Base-by-base conservation (phyloP, 2,113 vertebrate species). In the Cichladusa arquata region DNA sequence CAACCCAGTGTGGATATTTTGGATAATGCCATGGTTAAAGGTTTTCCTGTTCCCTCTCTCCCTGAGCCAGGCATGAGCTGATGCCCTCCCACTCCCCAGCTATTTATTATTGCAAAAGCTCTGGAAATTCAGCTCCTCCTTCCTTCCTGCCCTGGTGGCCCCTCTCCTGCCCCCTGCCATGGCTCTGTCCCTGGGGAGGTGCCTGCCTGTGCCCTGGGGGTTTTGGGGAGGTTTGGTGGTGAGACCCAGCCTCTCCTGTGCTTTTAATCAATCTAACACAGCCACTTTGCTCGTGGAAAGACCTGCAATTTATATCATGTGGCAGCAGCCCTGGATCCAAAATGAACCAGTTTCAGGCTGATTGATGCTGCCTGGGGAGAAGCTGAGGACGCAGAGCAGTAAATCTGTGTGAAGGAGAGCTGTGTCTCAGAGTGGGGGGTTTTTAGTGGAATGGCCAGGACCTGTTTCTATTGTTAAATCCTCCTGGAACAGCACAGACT, bases 191-290 rank as follows among this genome's bases (percentile, higher is more conserved):
- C 56, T 38, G 38, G 19, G 45, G 69, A 51, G 15, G 12, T 56
- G 24, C 44, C 71, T 28, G 29, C 23, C 28, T 40, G 29, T 82
- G 47, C 40, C 65, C 1, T 0, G 26, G 34, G 31, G 33, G 1
- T 18, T 73, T n/a, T 50, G 22, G 12, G 78, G 84, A 44, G 57
- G 5, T 47, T 76, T 51, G 3, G 1, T 76, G 44, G 24, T 0
- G 6, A 50, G 54, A n/a, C 25, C 51, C 44, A 25, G 23, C 0
- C 0, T 57, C 57, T 53, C 48, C 48, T 0, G 0, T 65, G n/a
- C 73, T 84, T 67, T 87, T 74, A 36, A 86, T 95, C 38, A 60
- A 3, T 24, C 40, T 6, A 31, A 50, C 6, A 2, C 36, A 44
- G 67, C 54, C 42, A 9, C 44, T 53, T 61, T 90, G 77, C 60